Conservation (phyloP, 2,113 vertebrate species). For the Galbula dea region DNA sequence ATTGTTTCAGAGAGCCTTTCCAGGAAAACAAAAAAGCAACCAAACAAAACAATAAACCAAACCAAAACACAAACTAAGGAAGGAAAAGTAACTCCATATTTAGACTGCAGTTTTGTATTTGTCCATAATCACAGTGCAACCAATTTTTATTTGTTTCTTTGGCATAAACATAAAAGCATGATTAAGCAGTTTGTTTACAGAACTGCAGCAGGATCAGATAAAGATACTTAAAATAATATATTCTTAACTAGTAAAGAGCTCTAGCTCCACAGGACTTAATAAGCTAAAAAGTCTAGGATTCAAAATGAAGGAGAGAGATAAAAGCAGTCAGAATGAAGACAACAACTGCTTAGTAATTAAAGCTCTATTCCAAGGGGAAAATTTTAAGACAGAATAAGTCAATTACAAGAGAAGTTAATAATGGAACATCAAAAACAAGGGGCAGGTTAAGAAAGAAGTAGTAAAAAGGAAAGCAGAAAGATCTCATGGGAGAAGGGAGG, state of each 20-base stretch:
- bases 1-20: background rate
- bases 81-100: constrained; percentile 8
- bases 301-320: background rate
- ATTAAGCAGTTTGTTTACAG: constrained; percentile 37
- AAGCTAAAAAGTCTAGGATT: background rate
- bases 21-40: accelerated
- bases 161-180: constrained; percentile 34
- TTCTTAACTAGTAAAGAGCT: background rate
- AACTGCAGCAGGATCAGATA: constrained; percentile 25
- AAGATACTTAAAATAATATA: background rate
- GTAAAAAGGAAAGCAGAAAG: background rate
- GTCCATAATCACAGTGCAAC: background rate
- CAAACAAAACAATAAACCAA: background rate
- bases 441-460: background rate
- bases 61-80: background rate
- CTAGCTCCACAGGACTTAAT: background rate
- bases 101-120: background rate
- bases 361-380: background rate
- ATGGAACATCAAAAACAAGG: background rate
- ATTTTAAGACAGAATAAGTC: background rate
- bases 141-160: constrained; percentile 28
- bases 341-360: background rate
- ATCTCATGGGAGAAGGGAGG: background rate
- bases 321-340: background rate
- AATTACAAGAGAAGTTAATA: background rate